Percentiles rank a stretch among this genome's conserved stretches.
phyloP scores from a whole-genome alignment of 64 coral and sea anemone genomes.

The Pocillopora verrucosa region DNA sequence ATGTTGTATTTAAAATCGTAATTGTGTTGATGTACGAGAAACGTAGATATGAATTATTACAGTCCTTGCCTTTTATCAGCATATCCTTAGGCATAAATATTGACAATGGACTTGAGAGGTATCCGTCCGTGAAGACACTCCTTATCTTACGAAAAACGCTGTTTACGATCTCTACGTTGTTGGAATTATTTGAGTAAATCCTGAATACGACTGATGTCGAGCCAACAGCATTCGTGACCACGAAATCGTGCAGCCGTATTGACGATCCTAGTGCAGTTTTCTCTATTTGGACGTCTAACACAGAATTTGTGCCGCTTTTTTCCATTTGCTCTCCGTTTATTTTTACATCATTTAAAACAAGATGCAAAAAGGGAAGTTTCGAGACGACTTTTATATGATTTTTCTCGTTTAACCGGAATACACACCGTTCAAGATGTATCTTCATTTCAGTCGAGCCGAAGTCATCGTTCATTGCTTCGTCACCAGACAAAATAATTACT shows the following conservation, averaged over 20 bases:
- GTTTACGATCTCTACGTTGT: not conserved
- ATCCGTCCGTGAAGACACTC: not conserved
- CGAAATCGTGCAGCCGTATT: not conserved
- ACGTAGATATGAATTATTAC: not conserved
- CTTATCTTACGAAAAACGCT: not conserved
- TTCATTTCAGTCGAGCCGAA: not conserved
- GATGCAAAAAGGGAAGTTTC: not conserved
- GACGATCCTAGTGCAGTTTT: not conserved
- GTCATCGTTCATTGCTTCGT: not conserved
- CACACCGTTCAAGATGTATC: not conserved
- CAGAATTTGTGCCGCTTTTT: not conserved
- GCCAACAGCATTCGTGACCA: not conserved
- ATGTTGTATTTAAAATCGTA: not conserved
- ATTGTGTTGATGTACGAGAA: not conserved
- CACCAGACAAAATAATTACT: not conserved
- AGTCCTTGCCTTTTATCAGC: not conserved
- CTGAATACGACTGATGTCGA: not conserved
- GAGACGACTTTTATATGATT: not conserved
- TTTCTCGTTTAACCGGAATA: not conserved
- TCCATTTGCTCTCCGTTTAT: not conserved
- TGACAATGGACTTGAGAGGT: not conserved
- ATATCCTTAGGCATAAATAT: not conserved
- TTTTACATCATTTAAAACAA: not conserved
- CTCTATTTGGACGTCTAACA: not conserved
- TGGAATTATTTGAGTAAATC: not conserved